These are phyloP conservation scores for Pachyuromys duprasi DNA, from an alignment of 2,797 vertebrate genomes.

Conservation along the genomic window DNA sequence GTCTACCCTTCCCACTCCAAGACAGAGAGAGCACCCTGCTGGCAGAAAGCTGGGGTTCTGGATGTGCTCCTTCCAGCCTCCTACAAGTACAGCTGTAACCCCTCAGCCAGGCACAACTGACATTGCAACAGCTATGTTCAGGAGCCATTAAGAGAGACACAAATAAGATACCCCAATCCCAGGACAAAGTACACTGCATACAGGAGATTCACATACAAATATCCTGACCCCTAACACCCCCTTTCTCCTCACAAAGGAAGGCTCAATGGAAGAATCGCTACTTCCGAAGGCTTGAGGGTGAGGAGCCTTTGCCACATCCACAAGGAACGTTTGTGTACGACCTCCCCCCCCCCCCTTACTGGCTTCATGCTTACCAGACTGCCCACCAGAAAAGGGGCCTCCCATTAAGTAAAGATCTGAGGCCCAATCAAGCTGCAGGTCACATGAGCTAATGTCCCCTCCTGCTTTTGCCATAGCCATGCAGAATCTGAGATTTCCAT, in stretches of 20 bases:
- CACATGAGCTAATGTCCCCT: neutral
- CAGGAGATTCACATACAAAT: neutral
- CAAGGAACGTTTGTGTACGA: neutral
- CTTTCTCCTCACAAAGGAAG: slow-evolving; percentile 13
- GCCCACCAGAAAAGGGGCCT: neutral
- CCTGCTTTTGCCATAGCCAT: neutral
- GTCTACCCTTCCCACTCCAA: neutral
- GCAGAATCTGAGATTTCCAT: neutral
- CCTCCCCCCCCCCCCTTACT: neutral
- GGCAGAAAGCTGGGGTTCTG: neutral
- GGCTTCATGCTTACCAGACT: slow-evolving; percentile 16
- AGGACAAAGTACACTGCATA: neutral
- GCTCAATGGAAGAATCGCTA: neutral
- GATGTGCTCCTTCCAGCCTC: neutral
- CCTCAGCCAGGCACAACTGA: neutral
- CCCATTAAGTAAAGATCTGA: neutral
- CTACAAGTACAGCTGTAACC: neutral
- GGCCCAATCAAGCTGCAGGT: neutral
- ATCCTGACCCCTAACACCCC: neutral
- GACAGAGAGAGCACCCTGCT: neutral
- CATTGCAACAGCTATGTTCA: neutral
- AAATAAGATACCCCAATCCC: neutral
- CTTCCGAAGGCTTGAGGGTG: slow-evolving; percentile 20
- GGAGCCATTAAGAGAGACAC: neutral
- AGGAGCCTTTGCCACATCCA: neutral